Conservation (phyloP, 2,113 vertebrate genomes). For the Uria aalge region DNA sequence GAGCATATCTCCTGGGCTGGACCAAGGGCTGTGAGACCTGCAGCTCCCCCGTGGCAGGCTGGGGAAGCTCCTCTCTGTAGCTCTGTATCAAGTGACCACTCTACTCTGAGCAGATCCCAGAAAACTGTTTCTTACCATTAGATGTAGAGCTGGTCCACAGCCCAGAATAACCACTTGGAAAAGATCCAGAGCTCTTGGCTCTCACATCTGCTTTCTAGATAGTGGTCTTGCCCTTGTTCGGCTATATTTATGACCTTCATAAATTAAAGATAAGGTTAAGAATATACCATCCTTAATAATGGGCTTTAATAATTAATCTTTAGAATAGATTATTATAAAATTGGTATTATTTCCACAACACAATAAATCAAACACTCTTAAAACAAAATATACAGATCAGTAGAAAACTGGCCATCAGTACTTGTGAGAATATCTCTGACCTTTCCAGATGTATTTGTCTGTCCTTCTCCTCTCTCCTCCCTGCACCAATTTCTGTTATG, state of each 20-base stretch:
- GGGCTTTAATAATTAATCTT: background rate
- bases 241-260: background rate
- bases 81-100: background rate
- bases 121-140: background rate
- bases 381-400: background rate
- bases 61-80: background rate
- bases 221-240: background rate
- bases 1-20: background rate
- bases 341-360: background rate
- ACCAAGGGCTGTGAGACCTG: background rate
- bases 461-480: background rate
- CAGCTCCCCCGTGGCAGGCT: rapidly evolving
- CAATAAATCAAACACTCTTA: background rate
- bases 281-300: background rate
- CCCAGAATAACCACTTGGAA: background rate
- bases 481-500: background rate
- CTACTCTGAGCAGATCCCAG: background rate
- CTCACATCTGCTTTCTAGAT: background rate
- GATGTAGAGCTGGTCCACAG: background rate
- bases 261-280: conserved; percentile 30
- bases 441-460: background rate
- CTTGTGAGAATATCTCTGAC: background rate
- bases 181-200: conserved; percentile 6
- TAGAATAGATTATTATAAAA: background rate
- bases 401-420: background rate